Percentiles rank a stretch among this genome's conserved stretches.
Conservation (phyloP, 2,888 invertebrate genomes). For the Erebia palarica region DNA sequence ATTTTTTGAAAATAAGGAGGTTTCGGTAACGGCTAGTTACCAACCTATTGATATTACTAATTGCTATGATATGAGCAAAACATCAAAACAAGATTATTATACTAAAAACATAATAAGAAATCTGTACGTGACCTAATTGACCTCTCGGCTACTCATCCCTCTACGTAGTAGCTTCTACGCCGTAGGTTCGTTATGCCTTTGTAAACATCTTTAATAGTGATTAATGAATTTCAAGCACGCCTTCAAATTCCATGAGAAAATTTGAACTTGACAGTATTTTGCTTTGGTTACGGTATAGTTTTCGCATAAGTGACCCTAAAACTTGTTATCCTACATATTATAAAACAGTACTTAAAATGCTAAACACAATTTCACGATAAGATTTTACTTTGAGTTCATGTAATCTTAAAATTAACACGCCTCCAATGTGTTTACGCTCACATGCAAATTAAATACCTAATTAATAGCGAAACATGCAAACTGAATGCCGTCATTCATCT, state of each 20-base stretch:
- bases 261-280: constrained; percentile 3
- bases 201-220: constrained; percentile 25
- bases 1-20: too few species aligned
- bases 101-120: not conserved
- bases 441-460: too few species aligned
- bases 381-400: not conserved
- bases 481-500: too few species aligned
- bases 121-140: constrained; percentile 13
- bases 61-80: not conserved
- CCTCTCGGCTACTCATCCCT: constrained; percentile 22
- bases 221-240: constrained; percentile 19
- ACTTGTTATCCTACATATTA: not conserved
- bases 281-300: not conserved
- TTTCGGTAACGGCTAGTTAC: too few species aligned
- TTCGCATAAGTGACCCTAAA: not conserved
- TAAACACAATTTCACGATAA: not conserved
- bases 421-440: too few species aligned
- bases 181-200: constrained; percentile 29
- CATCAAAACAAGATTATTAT: not conserved
- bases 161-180: constrained; percentile 30
- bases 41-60: too few species aligned
- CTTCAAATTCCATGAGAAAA: constrained; percentile 22
- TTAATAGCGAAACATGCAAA: too few species aligned
- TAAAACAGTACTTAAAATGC: too few species aligned
- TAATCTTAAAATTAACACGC: too few species aligned